Base-by-base conservation (phyloP, 2,888 invertebrate genomes). In the Eueremaeus valkanovi region DNA sequence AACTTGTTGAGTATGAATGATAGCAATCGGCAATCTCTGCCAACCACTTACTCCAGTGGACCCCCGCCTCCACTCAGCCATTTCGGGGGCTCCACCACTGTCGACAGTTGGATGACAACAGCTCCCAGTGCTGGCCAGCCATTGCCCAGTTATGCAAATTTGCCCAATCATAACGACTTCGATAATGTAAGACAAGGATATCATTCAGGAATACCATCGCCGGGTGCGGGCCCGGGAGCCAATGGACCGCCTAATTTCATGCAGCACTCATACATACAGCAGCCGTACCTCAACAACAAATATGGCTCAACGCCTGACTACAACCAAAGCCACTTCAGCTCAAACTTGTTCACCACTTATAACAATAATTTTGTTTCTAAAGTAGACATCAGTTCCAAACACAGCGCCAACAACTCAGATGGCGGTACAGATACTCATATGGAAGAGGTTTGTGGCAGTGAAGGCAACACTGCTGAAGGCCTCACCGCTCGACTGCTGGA, bases 401-500 rank as follows among this genome's bases (percentile, higher is more conserved):
- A 36, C 18, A 68, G 9, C 27, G 33, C 21, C 33, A n/a, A 68
- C 33, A 42, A 42, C 42, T 68, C 68, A 21, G 68, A 63, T 21
- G 63, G 33, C 36, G 31, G 63, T 33, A 31, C 18, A 8, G 63
- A 68, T 24, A 21, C 36, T 68, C 68, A 68, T 11, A 36, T 68
- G 40, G 68, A 68, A 68, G 68, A 63, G 1, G 63, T 63, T 21
- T 61, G 61, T 31, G 61, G 29, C 29, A 42, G 49, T 31, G 78
- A 78, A 66, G 75, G 73, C 24, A 70, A 70, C 16, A 75, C 78
- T 61, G 70, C 77, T 45, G 79, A 79, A 73, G 79, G 79, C 31
- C 76, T 79, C 0, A 74, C 79, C 31, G 78, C 79, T 33, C 75
- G 79, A 13, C 72, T 79, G 24, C 73, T 79, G 73, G 77, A 78